phyloP scores from a whole-genome alignment of 2,113 vertebrate species.

The Prolemur simus region DNA sequence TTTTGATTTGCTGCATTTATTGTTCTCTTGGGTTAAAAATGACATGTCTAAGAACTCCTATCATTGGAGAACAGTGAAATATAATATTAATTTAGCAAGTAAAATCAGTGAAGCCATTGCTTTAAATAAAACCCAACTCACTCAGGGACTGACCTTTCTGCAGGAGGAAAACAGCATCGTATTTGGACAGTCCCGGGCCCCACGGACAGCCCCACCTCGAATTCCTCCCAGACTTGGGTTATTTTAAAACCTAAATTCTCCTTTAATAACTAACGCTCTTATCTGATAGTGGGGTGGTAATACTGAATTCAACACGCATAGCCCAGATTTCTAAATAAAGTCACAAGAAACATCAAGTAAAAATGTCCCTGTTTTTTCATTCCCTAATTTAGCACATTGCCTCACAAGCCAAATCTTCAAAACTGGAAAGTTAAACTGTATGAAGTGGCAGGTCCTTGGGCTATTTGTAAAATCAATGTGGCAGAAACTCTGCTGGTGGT shows the following conservation, averaged over 20 bases:
- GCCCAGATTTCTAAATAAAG: not conserved
- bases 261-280: not conserved
- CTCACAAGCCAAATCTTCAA: not conserved
- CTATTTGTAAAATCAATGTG: fast-evolving
- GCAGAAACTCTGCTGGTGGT: not conserved
- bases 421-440: fast-evolving
- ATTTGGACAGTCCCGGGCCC: not conserved
- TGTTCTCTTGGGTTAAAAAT: conserved; percentile 55
- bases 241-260: not conserved
- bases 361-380: not conserved
- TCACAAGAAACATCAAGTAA: not conserved
- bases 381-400: not conserved
- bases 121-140: conserved; percentile 11
- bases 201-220: not conserved
- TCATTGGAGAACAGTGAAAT: conserved; percentile 52
- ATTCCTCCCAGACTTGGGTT: fast-evolving
- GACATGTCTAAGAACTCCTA: conserved; percentile 21
- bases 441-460: too few species aligned
- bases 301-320: not conserved
- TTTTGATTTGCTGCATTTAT: conserved; percentile 52
- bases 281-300: not conserved
- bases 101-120: conserved; percentile 51
- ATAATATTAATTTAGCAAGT: conserved; percentile 56
- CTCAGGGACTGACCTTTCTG: not conserved
- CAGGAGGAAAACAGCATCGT: not conserved